Percentiles rank a stretch among this genome's conserved stretches.
Conservation (phyloP, 92 coral and sea anemone genomes). For the Hydrozoanthus gracilis region DNA sequence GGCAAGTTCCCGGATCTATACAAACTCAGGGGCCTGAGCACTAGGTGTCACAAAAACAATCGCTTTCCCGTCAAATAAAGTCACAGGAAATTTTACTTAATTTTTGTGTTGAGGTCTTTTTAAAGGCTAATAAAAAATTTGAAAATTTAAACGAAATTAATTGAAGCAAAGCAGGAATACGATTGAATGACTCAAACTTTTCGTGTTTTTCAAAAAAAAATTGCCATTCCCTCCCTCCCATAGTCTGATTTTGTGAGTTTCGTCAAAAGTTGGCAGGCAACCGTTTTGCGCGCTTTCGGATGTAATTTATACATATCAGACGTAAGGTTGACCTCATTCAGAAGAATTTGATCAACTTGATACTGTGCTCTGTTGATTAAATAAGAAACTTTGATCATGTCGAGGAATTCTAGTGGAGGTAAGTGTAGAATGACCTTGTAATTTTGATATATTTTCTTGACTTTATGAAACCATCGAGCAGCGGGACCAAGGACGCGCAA, state of each 20-base stretch:
- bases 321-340: too few relatives aligned
- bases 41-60: background rate
- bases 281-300: slow-evolving; percentile 48
- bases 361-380: background rate
- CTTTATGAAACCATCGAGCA: background rate
- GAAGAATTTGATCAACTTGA: too few relatives aligned
- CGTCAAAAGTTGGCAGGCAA: slow-evolving; percentile 14
- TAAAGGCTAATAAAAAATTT: too few relatives aligned
- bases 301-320: background rate
- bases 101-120: too few relatives aligned
- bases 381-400: background rate
- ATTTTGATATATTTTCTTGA: background rate
- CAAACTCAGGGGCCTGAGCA: slow-evolving; percentile 23
- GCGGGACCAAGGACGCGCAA: background rate
- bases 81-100: too few relatives aligned
- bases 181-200: background rate
- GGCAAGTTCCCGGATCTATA: slow-evolving; percentile 39
- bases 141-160: background rate
- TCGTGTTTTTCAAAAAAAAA: background rate
- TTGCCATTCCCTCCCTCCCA: slow-evolving; percentile 10
- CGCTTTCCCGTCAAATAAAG: too few relatives aligned
- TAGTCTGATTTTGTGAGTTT: background rate
- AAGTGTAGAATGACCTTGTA: background rate
- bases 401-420: slow-evolving; percentile 27
- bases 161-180: background rate